Evolutionary conservation across 1,140 invertebrate species (phyloP).

Genomic region (Cydia amplana): DNA sequence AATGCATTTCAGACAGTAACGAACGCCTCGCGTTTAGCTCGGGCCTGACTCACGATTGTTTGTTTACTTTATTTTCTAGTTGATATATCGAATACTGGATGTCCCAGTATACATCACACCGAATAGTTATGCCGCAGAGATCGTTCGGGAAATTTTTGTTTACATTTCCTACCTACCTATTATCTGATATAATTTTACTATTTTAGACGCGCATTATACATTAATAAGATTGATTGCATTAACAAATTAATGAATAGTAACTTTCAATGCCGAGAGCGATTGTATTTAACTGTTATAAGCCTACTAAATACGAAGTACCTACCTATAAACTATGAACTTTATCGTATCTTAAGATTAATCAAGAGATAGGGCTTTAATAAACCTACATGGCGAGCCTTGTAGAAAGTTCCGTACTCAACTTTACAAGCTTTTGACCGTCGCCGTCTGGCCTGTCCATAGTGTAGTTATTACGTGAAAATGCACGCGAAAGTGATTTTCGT

Average conservation of each 20-base stretch:
- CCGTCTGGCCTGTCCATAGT: neutral
- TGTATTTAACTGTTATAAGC: neutral
- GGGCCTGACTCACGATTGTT: neutral
- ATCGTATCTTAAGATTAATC: slow-evolving; percentile 22
- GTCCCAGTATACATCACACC: neutral
- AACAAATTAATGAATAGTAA: neutral
- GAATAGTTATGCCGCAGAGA: neutral
- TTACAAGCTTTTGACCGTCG: slow-evolving; percentile 37
- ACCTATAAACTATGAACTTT: slow-evolving; percentile 5
- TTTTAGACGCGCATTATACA: too few species aligned
- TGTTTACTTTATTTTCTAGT: neutral
- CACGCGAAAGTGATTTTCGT: slow-evolving; percentile 31
- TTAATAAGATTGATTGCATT: too few species aligned
- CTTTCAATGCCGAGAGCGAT: neutral
- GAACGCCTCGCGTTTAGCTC: slow-evolving; percentile 34
- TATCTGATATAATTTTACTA: too few species aligned
- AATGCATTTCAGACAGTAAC: slow-evolving; percentile 46
- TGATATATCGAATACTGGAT: too few species aligned
- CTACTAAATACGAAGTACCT: neutral
- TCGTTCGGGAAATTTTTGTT: too few species aligned
- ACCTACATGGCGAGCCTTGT: slow-evolving; percentile 4
- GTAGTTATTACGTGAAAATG: slow-evolving; percentile 31
- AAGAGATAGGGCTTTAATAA: slow-evolving; percentile 9
- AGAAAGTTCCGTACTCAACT: slow-evolving; percentile 40
- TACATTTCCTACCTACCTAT: too few species aligned